A percentile compares a stretch with the other conserved stretches of the same genome.
Conservation (phyloP, 2,797 vertebrate species). For the Hipposideros larvatus region DNA sequence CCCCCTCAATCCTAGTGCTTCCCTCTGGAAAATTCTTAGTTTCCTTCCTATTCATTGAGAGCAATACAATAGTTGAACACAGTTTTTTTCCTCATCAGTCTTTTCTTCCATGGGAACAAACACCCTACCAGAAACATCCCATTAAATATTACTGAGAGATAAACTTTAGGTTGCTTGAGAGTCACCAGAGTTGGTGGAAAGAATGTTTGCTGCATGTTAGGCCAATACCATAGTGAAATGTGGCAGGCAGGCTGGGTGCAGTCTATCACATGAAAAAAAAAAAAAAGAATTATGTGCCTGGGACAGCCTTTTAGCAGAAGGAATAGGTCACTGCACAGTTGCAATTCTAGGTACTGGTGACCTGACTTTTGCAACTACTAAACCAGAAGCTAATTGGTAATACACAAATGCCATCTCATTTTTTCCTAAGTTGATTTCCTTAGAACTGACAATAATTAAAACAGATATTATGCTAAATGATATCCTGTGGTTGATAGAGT, state of each 20-base stretch:
- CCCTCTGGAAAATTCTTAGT: not conserved
- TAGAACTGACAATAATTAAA: slow-evolving; percentile 64
- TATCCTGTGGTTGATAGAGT: not conserved
- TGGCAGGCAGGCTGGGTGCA: not conserved
- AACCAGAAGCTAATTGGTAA: not conserved
- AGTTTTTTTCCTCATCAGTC: not conserved
- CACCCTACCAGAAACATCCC: not conserved
- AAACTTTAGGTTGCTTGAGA: not conserved
- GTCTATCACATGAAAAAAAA: not conserved
- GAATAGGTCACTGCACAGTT: not conserved
- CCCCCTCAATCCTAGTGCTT: not conserved
- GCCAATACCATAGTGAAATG: not conserved
- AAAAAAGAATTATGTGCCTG: no score
- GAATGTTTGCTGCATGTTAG: not conserved
- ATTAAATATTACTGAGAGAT: not conserved
- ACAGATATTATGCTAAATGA: slow-evolving; percentile 19
- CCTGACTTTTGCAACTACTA: not conserved
- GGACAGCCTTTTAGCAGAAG: not conserved
- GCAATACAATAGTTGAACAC: not conserved
- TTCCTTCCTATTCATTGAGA: not conserved
- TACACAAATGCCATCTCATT: not conserved
- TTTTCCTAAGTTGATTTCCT: slow-evolving; percentile 52
- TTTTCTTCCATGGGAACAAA: not conserved
- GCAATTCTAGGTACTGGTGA: not conserved
- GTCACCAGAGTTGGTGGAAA: not conserved